A percentile compares a stretch with the other conserved stretches of the same genome.
Conservation (phyloP, 2,797 vertebrate genomes). For the Astyanax mexicanus region DNA sequence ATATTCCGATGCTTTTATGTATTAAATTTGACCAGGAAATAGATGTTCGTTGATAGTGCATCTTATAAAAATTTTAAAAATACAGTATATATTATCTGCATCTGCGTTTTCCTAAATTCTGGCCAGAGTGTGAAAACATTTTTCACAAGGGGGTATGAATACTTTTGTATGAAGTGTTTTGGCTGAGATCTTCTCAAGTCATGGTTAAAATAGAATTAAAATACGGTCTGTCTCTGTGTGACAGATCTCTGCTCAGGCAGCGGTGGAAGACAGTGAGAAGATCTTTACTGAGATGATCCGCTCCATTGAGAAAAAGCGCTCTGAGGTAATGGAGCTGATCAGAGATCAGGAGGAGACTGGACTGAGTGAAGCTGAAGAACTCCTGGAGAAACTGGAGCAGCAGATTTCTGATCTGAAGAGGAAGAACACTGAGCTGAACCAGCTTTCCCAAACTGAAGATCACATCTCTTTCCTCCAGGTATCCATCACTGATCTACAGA, state of each 20-base stretch:
- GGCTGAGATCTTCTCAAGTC: too few species aligned
- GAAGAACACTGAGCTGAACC: not conserved
- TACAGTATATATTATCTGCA: too few species aligned
- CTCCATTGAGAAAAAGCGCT: not conserved
- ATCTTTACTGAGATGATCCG: not conserved
- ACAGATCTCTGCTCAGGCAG: not conserved
- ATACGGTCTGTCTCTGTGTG: not conserved
- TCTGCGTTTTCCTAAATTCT: too few species aligned
- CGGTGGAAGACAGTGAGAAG: not conserved
- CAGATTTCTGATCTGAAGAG: not conserved
- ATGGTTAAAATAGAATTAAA: too few species aligned
- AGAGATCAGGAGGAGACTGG: not conserved
- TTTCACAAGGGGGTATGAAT: too few species aligned
- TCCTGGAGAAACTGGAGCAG: not conserved
- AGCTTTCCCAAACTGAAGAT: not conserved
- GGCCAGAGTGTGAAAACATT: too few species aligned
- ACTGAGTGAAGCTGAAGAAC: not conserved
- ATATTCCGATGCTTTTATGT: too few species aligned
- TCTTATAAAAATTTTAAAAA: too few species aligned
- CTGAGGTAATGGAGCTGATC: not conserved
- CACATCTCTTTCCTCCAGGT: not conserved
- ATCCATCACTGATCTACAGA: not conserved
- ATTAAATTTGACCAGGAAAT: too few species aligned
- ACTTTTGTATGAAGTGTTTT: too few species aligned
- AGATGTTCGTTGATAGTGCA: too few species aligned